A percentile compares a stretch with the other conserved stretches of the same genome.
Evolutionary conservation across 2,888 invertebrate genomes (phyloP).

Genomic region (Cerceris rybyensis): DNA sequence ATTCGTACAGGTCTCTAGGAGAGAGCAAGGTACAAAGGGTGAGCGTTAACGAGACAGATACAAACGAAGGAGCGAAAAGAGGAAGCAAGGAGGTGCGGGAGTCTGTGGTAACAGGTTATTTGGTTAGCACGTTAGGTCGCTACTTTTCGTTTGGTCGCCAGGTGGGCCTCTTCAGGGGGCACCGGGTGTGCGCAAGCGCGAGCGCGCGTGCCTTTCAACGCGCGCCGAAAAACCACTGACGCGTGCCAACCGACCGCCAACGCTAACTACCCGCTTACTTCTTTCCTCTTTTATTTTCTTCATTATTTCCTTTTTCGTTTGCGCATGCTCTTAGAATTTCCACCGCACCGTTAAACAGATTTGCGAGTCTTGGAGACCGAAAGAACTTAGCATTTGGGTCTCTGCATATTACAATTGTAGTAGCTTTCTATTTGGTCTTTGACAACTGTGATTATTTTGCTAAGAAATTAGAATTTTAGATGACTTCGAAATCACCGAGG

Average conservation of each 20-base stretch:
- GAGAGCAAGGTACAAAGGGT: constrained; percentile 5
- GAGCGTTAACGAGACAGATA: constrained; percentile 66
- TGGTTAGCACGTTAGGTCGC: constrained; percentile 54
- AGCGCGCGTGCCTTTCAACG: constrained; percentile 19
- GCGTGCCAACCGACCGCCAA: constrained; percentile 47
- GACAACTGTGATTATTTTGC: too few relatives aligned
- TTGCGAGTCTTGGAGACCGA: too few relatives aligned
- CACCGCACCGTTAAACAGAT: too few relatives aligned
- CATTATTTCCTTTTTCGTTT: background rate
- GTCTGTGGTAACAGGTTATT: constrained; percentile 65
- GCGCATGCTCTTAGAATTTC: background rate
- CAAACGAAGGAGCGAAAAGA: constrained; percentile 35
- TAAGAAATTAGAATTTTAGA: too few relatives aligned
- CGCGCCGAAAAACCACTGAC: constrained; percentile 24
- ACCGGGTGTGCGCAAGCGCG: constrained; percentile 12
- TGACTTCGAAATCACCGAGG: too few relatives aligned
- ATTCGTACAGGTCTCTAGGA: background rate
- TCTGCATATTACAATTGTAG: too few relatives aligned
- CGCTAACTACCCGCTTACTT: background rate
- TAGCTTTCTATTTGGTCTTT: too few relatives aligned
- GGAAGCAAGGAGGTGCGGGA: constrained; percentile 33
- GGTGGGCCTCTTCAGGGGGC: constrained; percentile 66
- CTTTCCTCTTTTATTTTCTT: background rate
- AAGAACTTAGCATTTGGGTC: too few relatives aligned
- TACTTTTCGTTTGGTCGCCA: constrained; percentile 63